phyloP scores from a whole-genome alignment of 2,888 invertebrate species.

The Ceraclea dissimilis region DNA sequence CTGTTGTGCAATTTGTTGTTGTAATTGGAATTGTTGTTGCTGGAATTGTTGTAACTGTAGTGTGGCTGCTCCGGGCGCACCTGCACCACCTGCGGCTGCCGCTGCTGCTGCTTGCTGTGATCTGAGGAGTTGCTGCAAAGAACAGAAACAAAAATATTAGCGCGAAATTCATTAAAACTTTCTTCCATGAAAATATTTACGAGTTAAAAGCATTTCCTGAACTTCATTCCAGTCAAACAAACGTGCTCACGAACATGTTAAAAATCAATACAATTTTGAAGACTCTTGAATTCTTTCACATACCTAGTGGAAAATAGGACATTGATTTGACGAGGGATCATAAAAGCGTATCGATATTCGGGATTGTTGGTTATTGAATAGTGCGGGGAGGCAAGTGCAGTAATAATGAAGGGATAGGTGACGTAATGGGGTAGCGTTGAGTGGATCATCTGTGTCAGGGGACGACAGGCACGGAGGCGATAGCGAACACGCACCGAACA shows the following conservation, averaged over 20 bases:
- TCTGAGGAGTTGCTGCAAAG: conserved; percentile 79
- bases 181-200: background rate
- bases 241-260: too few relatives aligned
- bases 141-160: conserved; percentile 24
- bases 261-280: too few relatives aligned
- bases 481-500: conserved; percentile 5
- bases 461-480: conserved; percentile 5
- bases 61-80: conserved; percentile 61
- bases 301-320: too few relatives aligned
- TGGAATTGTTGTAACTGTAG: conserved; percentile 68
- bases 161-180: background rate
- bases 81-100: conserved; percentile 58
- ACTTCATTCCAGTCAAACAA: too few relatives aligned
- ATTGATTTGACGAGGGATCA: too few relatives aligned
- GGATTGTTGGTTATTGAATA: too few relatives aligned
- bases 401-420: too few relatives aligned
- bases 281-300: too few relatives aligned
- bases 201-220: background rate
- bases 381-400: background rate
- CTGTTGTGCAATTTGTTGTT: conserved; percentile 68
- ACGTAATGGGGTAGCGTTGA: too few relatives aligned
- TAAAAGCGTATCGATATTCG: too few relatives aligned
- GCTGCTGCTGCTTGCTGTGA: conserved; percentile 71
- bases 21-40: conserved; percentile 70
- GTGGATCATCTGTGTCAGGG: conserved; percentile 1